phyloP scores from a whole-genome alignment of 2,113 vertebrate species.

The Ornithorhynchus anatinus region DNA sequence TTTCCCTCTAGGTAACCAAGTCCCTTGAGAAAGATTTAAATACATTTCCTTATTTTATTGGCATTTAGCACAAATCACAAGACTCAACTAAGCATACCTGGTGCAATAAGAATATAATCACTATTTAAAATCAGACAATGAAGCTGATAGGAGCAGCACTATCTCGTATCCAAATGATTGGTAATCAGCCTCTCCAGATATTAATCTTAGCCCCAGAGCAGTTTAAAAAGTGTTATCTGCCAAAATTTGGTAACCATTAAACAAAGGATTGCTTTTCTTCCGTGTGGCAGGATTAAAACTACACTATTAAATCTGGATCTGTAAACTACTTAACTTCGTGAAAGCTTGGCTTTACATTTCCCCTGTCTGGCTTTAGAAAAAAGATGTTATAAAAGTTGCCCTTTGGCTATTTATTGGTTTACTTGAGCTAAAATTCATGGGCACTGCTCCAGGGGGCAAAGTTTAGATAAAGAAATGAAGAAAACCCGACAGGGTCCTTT shows the following conservation, averaged over 20 bases:
- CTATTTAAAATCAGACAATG: slow-evolving; percentile 57
- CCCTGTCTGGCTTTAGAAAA: too few species aligned
- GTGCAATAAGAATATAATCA: slow-evolving; percentile 39
- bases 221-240: slow-evolving; percentile 45
- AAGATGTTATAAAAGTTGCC: too few species aligned
- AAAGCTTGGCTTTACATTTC: too few species aligned
- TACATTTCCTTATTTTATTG: slow-evolving; percentile 35
- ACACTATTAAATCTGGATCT: slow-evolving; percentile 15
- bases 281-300: slow-evolving; percentile 50
- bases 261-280: slow-evolving; percentile 52
- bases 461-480: slow-evolving; percentile 19
- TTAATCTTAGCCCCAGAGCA: slow-evolving; percentile 37
- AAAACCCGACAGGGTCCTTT: background rate
- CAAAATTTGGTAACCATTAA: slow-evolving; percentile 59
- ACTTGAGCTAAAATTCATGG: background rate
- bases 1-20: too few species aligned
- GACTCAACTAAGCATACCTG: slow-evolving; percentile 37
- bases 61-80: slow-evolving; percentile 40
- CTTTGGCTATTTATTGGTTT: slow-evolving; percentile 5
- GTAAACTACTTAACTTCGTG: slow-evolving; percentile 29
- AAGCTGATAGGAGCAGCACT: slow-evolving; percentile 47
- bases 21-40: slow-evolving; percentile 16
- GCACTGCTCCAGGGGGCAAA: slow-evolving; percentile 8
- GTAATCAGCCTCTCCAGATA: slow-evolving; percentile 54
- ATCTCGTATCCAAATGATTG: slow-evolving; percentile 51